A percentile compares a stretch with the other conserved stretches of the same genome.
phyloP scores from a whole-genome alignment of 2,113 vertebrate species.

The Trichomycterus rosablanca region DNA sequence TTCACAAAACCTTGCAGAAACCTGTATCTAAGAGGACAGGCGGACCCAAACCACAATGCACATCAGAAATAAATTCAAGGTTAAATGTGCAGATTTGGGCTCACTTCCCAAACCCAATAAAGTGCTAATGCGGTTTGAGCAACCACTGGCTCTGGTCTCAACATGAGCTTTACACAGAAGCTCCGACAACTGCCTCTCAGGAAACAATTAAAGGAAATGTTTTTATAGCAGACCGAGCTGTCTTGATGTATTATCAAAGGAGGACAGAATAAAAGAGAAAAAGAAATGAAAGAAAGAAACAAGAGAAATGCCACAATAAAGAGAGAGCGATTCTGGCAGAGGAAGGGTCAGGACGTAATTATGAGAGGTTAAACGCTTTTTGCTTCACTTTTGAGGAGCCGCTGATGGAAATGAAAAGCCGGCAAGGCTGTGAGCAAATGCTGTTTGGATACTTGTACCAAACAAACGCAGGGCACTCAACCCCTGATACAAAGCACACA shows the following conservation, averaged over 20 bases:
- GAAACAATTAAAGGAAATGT: slow-evolving; percentile 56
- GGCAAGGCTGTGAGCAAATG: slow-evolving; percentile 38
- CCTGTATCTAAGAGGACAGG: no score
- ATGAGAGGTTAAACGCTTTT: slow-evolving; percentile 64
- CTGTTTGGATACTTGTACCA: slow-evolving; percentile 26
- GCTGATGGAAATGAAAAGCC: slow-evolving; percentile 52
- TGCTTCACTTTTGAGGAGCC: slow-evolving; percentile 43
- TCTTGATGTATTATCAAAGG: slow-evolving; percentile 61
- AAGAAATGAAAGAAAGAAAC: slow-evolving; percentile 38
- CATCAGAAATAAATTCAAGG: no score
- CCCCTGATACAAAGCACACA: slow-evolving; percentile 39
- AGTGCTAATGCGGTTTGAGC: slow-evolving; percentile 13
- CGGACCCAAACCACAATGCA: no score
- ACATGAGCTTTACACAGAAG: slow-evolving; percentile 13
- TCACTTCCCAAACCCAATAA: not conserved
- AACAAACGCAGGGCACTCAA: slow-evolving; percentile 29
- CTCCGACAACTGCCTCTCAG: slow-evolving; percentile 32
- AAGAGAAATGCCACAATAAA: slow-evolving; percentile 38
- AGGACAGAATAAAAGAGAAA: slow-evolving; percentile 28
- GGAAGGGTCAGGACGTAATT: slow-evolving; percentile 61
- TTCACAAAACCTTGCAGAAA: no score
- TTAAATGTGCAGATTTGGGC: slow-evolving; percentile 32
- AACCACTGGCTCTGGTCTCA: slow-evolving; percentile 5
- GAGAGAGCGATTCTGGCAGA: slow-evolving; percentile 45
- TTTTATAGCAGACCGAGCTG: slow-evolving; percentile 49